Evolutionary conservation across 2,113 vertebrate species (phyloP).

Genomic region (Eulemur rufifrons): DNA sequence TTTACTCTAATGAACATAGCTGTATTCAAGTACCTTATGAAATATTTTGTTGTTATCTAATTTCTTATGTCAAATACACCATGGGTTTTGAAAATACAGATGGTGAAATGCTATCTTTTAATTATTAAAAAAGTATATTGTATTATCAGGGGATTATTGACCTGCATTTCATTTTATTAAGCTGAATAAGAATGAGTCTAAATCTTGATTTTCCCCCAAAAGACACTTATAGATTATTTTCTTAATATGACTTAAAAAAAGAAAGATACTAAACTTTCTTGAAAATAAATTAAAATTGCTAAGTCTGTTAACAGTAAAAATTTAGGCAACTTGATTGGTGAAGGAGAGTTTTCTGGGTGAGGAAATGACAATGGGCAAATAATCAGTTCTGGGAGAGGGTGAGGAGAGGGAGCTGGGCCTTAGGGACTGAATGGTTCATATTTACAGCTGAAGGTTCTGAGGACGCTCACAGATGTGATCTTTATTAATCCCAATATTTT

Average conservation of each 20-base stretch:
- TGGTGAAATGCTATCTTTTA: background rate
- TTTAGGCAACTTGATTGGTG: background rate
- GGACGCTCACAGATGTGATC: conserved; percentile 13
- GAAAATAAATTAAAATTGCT: background rate
- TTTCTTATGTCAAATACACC: background rate
- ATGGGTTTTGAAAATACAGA: background rate
- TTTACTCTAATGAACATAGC: background rate
- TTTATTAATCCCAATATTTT: conserved; percentile 57
- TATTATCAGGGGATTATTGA: background rate
- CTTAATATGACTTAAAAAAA: background rate
- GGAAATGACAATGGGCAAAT: background rate
- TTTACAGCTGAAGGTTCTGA: background rate
- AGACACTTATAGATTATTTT: background rate
- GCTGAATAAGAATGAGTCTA: background rate
- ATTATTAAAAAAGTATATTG: background rate
- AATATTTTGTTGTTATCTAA: background rate
- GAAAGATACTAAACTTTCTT: background rate
- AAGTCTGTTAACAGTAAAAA: background rate
- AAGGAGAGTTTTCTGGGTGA: background rate
- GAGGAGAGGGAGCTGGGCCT: background rate
- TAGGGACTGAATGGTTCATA: background rate
- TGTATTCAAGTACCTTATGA: background rate
- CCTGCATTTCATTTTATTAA: background rate
- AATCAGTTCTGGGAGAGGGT: background rate
- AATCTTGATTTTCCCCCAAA: background rate